Percentiles rank a stretch among this genome's conserved stretches.
phyloP scores from a whole-genome alignment of 2,888 invertebrate species.

The Hypselothyrea guttata region DNA sequence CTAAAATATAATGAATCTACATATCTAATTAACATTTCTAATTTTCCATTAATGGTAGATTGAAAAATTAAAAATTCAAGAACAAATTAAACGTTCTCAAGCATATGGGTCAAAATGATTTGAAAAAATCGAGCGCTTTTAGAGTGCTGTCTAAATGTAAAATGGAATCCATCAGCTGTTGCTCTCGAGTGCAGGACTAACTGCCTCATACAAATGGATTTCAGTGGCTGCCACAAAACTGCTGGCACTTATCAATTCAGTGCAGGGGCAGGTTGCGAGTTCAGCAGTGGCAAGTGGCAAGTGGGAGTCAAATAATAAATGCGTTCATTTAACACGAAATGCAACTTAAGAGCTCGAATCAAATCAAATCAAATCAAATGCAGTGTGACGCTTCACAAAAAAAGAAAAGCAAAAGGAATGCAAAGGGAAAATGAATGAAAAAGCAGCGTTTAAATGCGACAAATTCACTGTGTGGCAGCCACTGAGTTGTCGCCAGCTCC shows the following conservation, averaged over 20 bases:
- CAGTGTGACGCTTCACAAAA: constrained; percentile 5
- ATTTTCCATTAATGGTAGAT: too few species aligned
- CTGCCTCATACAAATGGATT: constrained; percentile 43
- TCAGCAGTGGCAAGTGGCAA: constrained; percentile 3
- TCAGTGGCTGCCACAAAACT: constrained; percentile 17
- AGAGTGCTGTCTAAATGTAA: too few species aligned
- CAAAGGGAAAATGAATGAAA: constrained; percentile 6
- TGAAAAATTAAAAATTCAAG: too few species aligned
- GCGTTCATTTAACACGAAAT: constrained; percentile 77
- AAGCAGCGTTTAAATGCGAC: constrained; percentile 65
- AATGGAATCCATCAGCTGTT: too few species aligned
- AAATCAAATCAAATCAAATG: constrained; percentile 54
- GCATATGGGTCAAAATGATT: too few species aligned
- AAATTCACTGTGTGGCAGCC: constrained; percentile 68
- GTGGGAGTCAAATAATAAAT: constrained; percentile 62
- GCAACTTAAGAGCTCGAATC: constrained; percentile 67
- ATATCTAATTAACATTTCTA: too few species aligned
- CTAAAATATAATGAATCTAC: too few species aligned
- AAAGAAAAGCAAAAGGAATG: background rate
- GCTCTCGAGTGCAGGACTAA: constrained; percentile 14
- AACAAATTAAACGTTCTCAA: too few species aligned
- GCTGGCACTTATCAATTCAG: constrained; percentile 62
- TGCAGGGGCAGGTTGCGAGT: background rate
- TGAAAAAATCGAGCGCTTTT: too few species aligned
- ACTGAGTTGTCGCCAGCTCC: constrained; percentile 30